Evolutionary conservation across 2,797 vertebrate species (phyloP).

Genomic region (Mallotus villosus): DNA sequence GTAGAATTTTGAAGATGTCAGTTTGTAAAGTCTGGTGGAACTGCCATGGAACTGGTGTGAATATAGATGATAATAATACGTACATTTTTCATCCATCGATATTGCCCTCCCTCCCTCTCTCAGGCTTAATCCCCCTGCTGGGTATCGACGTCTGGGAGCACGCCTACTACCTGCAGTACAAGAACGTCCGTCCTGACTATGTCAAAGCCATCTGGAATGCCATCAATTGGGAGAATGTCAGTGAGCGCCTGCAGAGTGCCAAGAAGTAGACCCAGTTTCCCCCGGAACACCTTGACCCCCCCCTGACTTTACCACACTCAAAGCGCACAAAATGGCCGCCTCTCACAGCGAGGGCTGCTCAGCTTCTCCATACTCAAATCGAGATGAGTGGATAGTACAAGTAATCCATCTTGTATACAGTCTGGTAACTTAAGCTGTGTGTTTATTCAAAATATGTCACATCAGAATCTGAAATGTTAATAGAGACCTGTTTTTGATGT

Average conservation of each 20-base stretch:
- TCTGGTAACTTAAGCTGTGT: slow-evolving; percentile 15
- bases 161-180: slow-evolving; percentile 98
- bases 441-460: slow-evolving; percentile 19
- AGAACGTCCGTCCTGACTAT: slow-evolving; percentile 96
- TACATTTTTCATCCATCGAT: not conserved
- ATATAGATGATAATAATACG: no score
- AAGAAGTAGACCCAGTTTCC: slow-evolving; percentile 76
- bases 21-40: no score
- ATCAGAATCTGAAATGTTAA: slow-evolving; percentile 17
- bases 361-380: slow-evolving; percentile 14
- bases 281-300: not conserved
- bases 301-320: not conserved
- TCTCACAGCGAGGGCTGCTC: slow-evolving; percentile 22
- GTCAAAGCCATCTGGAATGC: slow-evolving; percentile 98
- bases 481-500: slow-evolving; percentile 53
- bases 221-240: slow-evolving; percentile 94
- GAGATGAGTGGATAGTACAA: slow-evolving; percentile 7
- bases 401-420: slow-evolving; percentile 11
- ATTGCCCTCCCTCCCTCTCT: slow-evolving; percentile 11
- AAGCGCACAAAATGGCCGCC: slow-evolving; percentile 46
- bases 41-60: no score
- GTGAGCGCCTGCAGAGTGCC: slow-evolving; percentile 80
- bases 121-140: slow-evolving; percentile 91
- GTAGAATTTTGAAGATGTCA: no score
- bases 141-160: slow-evolving; percentile 99